Conservation (phyloP, 2,113 vertebrate species). For the Xenus cinereus region DNA sequence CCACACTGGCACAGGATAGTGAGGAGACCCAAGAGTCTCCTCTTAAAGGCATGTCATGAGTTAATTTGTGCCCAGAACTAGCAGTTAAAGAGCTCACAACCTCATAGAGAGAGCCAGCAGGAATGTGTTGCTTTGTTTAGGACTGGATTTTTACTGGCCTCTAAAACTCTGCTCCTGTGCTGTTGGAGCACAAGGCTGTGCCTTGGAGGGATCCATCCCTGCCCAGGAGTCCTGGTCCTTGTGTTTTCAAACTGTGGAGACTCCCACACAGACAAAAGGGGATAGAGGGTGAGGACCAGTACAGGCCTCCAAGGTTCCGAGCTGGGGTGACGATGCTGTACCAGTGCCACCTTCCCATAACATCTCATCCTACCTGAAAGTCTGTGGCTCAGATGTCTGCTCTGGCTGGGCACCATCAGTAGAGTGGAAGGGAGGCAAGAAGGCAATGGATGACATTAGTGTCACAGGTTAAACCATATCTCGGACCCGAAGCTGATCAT, state of each 20-base stretch:
- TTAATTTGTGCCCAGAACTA: neutral
- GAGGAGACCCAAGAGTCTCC: no score
- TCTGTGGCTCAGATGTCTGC: neutral
- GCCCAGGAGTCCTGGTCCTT: neutral
- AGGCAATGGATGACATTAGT: neutral
- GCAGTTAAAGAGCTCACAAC: neutral
- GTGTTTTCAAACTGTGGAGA: no score
- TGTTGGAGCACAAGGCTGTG: neutral
- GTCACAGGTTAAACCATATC: neutral
- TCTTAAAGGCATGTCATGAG: no score
- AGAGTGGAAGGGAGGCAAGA: neutral
- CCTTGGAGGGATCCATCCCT: no score
- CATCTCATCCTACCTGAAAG: neutral
- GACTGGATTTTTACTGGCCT: no score
- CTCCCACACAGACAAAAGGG: neutral
- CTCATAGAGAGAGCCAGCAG: neutral
- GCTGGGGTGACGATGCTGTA: neutral
- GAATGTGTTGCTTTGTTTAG: neutral
- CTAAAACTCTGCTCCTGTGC: neutral
- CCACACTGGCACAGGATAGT: no score
- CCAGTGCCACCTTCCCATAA: no score
- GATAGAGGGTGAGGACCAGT: neutral
- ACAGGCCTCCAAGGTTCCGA: no score
- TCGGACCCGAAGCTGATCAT: neutral
- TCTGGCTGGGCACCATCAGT: neutral